Evolutionary conservation across 2,888 invertebrate genomes (phyloP).

Genomic region (Polymixis lichenea): DNA sequence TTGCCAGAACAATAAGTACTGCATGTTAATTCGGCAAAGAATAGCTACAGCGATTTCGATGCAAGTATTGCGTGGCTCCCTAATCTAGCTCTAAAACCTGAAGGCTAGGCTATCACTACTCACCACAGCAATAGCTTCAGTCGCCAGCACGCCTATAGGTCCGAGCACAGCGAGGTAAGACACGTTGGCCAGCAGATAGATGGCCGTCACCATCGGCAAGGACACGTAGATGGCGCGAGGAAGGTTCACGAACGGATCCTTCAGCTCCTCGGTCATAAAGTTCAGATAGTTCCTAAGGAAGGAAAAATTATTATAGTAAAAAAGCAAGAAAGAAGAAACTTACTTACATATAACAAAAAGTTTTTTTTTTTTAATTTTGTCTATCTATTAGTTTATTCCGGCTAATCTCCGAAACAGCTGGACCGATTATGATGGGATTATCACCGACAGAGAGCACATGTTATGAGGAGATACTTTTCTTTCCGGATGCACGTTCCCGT

Average conservation of each 20-base stretch:
- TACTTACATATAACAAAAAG: too few relatives aligned
- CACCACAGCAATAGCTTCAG: slow-evolving; percentile 97
- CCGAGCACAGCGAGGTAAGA: slow-evolving; percentile 97
- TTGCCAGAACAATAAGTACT: background rate
- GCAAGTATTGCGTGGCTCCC: background rate
- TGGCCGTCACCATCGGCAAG: slow-evolving; percentile 95
- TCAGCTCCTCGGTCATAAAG: slow-evolving; percentile 98
- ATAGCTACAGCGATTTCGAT: background rate
- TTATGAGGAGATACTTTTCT: too few relatives aligned
- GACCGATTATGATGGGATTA: too few relatives aligned
- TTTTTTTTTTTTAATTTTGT: too few relatives aligned
- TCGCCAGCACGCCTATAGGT: slow-evolving; percentile 95
- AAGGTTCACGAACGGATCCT: slow-evolving; percentile 96
- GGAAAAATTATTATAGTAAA: background rate
- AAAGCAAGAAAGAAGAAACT: too few relatives aligned
- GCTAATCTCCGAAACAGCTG: too few relatives aligned
- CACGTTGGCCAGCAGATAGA: slow-evolving; percentile 97
- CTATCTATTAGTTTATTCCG: too few relatives aligned
- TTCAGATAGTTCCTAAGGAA: slow-evolving; percentile 95
- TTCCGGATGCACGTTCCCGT: too few relatives aligned
- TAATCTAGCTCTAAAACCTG: background rate
- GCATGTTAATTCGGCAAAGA: too few relatives aligned
- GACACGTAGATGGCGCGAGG: slow-evolving; percentile 98
- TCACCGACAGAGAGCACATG: too few relatives aligned
- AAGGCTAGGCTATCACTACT: background rate